phyloP scores from a whole-genome alignment of 2,888 invertebrate genomes.

The Pherbina coryleti region DNA sequence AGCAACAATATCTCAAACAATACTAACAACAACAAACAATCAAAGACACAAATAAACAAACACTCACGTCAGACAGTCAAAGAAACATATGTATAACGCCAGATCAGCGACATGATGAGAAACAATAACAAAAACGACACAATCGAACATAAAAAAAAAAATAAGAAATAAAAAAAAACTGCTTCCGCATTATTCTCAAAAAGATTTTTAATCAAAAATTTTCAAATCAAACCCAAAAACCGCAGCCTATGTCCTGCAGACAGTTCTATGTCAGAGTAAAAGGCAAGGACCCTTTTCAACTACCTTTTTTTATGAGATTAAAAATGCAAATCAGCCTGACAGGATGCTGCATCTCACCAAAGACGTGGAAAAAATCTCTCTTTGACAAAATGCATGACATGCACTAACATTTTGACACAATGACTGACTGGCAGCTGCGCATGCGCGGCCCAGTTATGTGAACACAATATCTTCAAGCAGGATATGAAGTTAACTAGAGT shows the following conservation, averaged over 20 bases:
- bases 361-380: not conserved
- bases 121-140: not conserved
- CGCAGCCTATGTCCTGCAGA: not conserved
- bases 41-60: too few species aligned
- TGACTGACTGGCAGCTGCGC: not conserved
- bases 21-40: not conserved
- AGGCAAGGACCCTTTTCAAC: not conserved
- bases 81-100: not conserved
- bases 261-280: not conserved
- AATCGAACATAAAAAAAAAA: too few species aligned
- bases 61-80: not conserved
- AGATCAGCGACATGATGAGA: not conserved
- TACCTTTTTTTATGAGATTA: conserved; percentile 60
- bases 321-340: conserved; percentile 64
- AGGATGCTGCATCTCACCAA: not conserved
- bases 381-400: not conserved
- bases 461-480: too few species aligned
- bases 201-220: not conserved
- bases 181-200: not conserved
- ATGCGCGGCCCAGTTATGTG: too few species aligned
- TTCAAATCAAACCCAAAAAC: conserved; percentile 4
- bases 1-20: not conserved
- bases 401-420: not conserved
- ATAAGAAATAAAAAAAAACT: too few species aligned
- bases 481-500: too few species aligned